phyloP scores from a whole-genome alignment of 2,113 vertebrate genomes.

The Anser cygnoides region DNA sequence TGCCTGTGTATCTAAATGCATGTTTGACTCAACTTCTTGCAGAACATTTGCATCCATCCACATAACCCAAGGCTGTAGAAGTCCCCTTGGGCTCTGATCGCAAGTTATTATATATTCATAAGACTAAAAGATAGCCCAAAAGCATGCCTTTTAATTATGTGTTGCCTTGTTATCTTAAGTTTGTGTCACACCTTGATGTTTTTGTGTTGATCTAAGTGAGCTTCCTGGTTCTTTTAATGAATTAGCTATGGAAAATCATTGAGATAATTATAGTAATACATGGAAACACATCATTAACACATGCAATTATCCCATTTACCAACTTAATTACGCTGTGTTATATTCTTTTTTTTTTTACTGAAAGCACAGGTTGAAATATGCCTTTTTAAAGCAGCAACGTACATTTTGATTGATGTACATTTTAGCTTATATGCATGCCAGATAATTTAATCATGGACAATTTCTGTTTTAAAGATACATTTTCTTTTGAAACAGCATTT shows the following conservation, averaged over 20 bases:
- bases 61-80: background rate
- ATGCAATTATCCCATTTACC: constrained; percentile 70
- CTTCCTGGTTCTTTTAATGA: constrained; percentile 73
- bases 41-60: constrained; percentile 25
- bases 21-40: background rate
- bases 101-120: constrained; percentile 30
- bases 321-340: constrained; percentile 58
- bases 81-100: constrained; percentile 45
- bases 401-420: background rate
- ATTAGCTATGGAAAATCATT: constrained; percentile 74
- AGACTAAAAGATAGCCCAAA: constrained; percentile 61
- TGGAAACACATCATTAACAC: constrained; percentile 75
- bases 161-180: constrained; percentile 61
- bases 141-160: constrained; percentile 69
- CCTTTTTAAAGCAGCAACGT: constrained; percentile 29
- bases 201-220: constrained; percentile 72
- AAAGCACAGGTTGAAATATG: constrained; percentile 50
- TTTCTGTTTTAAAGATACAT: background rate
- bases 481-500: background rate
- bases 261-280: constrained; percentile 74
- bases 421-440: background rate
- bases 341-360: constrained; percentile 31
- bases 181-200: constrained; percentile 70
- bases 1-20: background rate
- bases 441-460: background rate